These are phyloP conservation scores for Phenacoccus solenopsis DNA, from an alignment of 1,140 invertebrate species.

Conservation along the genomic window DNA sequence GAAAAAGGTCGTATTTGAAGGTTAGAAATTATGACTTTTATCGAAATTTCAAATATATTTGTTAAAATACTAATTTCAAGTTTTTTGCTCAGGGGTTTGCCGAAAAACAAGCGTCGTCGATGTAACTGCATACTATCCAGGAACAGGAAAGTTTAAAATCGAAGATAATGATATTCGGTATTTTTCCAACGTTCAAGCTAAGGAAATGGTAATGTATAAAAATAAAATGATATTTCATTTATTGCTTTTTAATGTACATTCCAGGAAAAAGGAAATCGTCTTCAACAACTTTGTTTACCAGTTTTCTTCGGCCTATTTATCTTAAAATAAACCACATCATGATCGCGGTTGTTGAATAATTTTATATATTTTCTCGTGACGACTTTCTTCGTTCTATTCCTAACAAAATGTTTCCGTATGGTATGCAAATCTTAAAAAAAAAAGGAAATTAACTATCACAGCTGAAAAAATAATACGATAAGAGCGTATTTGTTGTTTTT, in stretches of 20 bases:
- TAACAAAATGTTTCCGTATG: too few relatives aligned
- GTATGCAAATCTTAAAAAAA: too few relatives aligned
- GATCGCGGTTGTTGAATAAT: too few relatives aligned
- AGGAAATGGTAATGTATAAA: constrained; percentile 52
- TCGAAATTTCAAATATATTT: background rate
- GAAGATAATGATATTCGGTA: constrained; percentile 68
- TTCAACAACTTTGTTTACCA: background rate
- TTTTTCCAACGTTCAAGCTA: constrained; percentile 50
- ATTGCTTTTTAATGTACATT: too few relatives aligned
- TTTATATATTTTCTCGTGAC: too few relatives aligned
- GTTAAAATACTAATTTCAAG: background rate
- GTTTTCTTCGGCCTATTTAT: background rate
- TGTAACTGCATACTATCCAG: constrained; percentile 55
- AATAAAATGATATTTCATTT: too few relatives aligned
- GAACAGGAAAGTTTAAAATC: constrained; percentile 67
- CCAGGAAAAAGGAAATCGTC: too few relatives aligned
- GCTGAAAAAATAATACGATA: too few relatives aligned
- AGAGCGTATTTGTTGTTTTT: too few relatives aligned
- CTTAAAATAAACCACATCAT: too few relatives aligned
- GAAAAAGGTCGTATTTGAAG: background rate
- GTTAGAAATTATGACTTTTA: background rate
- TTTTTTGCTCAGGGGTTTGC: constrained; percentile 43
- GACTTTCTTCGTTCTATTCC: too few relatives aligned
- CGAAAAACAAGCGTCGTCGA: constrained; percentile 54
- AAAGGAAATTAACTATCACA: too few relatives aligned